Conservation (phyloP, 2,888 invertebrate genomes). For the Prenolepis imparis region DNA sequence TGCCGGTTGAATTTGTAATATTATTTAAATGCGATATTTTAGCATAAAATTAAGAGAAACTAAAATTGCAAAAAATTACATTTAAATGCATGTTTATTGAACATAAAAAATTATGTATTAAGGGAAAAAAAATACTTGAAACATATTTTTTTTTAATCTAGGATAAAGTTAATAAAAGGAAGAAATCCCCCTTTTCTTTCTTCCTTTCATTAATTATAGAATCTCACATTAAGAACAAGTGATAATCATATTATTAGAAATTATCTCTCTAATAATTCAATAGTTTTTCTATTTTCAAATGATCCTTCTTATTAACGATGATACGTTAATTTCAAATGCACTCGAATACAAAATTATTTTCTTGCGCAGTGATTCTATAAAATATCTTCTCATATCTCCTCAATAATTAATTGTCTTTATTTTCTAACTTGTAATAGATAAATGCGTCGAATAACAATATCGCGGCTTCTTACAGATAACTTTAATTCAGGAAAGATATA, state of each 20-base stretch:
- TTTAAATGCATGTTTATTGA: neutral
- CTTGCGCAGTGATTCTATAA: neutral
- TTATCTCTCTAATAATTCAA: constrained; percentile 1
- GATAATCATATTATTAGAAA: neutral
- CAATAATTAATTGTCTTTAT: neutral
- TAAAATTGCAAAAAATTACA: neutral
- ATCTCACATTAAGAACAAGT: neutral
- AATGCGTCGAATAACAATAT: neutral
- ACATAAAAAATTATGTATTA: neutral
- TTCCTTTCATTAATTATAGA: neutral
- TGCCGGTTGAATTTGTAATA: neutral
- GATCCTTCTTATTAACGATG: neutral
- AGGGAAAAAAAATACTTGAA: neutral
- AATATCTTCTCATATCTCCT: constrained; percentile 20
- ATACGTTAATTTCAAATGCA: constrained; percentile 8
- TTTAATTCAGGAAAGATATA: neutral
- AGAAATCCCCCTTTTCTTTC: neutral
- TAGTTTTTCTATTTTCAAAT: constrained; percentile 16
- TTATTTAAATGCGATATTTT: neutral
- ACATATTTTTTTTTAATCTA: neutral
- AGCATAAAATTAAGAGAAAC: neutral
- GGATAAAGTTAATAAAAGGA: too few species aligned
- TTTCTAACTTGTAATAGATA: neutral
- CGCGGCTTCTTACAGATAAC: neutral
- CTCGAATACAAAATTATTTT: neutral